These are phyloP conservation scores for Orientallactaga bullata DNA, from an alignment of 2,113 vertebrate genomes.

Conservation along the genomic window DNA sequence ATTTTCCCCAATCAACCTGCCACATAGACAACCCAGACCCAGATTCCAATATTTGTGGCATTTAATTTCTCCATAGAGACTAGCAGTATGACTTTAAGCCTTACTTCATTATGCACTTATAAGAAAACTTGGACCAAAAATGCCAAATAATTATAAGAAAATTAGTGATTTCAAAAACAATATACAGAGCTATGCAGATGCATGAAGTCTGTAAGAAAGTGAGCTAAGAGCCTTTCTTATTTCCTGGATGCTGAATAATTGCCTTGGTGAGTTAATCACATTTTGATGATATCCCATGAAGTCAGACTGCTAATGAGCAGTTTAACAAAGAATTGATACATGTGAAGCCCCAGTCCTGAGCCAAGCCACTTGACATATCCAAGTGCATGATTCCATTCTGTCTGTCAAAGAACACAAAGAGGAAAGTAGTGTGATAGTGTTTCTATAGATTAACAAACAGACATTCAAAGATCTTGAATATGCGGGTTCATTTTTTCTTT, in stretches of 20 bases:
- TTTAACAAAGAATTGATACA: not conserved
- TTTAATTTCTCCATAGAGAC: not conserved
- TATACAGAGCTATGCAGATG: not conserved
- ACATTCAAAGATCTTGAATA: not conserved
- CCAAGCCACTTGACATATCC: not conserved
- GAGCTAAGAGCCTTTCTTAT: not conserved
- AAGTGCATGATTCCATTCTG: not conserved
- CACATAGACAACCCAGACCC: not conserved
- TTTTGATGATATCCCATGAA: not conserved
- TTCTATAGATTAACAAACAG: not conserved
- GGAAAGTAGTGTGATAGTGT: not conserved
- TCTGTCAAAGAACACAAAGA: not conserved
- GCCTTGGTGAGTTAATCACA: not conserved
- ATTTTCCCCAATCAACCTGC: not conserved
- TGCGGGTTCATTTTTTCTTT: conserved; percentile 4
- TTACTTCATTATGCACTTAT: not conserved
- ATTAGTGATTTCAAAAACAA: not conserved
- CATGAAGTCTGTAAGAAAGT: not conserved
- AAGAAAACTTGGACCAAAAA: not conserved
- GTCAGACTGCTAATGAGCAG: not conserved
- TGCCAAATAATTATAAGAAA: not conserved
- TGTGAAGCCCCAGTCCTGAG: not conserved
- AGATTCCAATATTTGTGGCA: not conserved
- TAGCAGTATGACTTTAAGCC: not conserved
- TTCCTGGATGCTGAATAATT: not conserved